Base-by-base conservation (phyloP, 2,797 vertebrate genomes). In the Distichodus sexfasciatus region DNA sequence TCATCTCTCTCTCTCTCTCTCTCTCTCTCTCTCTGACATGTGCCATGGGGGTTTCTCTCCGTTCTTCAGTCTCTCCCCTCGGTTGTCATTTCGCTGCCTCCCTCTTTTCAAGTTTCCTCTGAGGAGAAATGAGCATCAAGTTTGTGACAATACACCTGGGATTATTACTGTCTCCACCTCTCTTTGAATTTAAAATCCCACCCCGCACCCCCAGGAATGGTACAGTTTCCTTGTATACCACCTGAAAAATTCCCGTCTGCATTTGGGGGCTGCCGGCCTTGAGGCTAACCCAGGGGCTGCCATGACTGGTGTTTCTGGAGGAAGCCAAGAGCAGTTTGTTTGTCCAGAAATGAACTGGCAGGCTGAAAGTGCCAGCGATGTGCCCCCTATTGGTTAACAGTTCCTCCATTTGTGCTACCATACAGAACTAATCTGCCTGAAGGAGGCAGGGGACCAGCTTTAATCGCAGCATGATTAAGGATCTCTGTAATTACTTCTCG, bases 141-240 rank as follows among this genome's bases (percentile, higher is more conserved):
- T 1, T 5, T 57, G 10, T 57, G 54, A 38, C 51, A 35, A 19
- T 19, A 33, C 53, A 23, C 19, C 33, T 10, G 6, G 29, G n/a
- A 11, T 33, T 33, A 2, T 31, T 88, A 90, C 85, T 92, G 84
- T 69, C 88, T 91, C 83, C 90, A 90, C 92, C 77, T 78, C 74
- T 24, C 6, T 23, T 6, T 14, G 35, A 6, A 57, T 36, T n/a
- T n/a, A n/a, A n/a, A n/a, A n/a, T n/a, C n/a, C n/a, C n/a, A 57
- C 1, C 26, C 23, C 15, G 8, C 3, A 6, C 15, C 14, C n/a
- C n/a, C 7, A 7, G 19, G 19, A 14, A 14, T 17, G 3, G 11
- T 2, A 5, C 41, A 7, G 6, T 21, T 48, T 44, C 23, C 29
- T 26, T 61, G 15, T 31, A 35, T 38, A 9, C n/a, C 50, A 35